Conservation (phyloP, 2,797 vertebrate species). For the Chrysocyon brachyurus region DNA sequence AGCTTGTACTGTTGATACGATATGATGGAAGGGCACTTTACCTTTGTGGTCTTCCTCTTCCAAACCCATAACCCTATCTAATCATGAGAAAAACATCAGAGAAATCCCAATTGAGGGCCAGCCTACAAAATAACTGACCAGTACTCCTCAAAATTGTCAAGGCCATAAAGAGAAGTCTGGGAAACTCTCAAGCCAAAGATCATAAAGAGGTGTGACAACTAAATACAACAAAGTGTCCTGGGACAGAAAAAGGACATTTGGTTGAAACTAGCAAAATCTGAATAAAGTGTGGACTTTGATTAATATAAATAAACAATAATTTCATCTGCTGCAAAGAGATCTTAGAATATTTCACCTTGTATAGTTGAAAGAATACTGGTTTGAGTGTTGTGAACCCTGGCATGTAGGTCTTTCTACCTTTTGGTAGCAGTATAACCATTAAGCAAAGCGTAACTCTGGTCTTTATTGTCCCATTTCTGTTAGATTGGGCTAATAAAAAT, state of each 20-base stretch:
- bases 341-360: slow-evolving; percentile 31
- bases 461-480: slow-evolving; percentile 45
- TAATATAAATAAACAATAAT: background rate
- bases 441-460: background rate
- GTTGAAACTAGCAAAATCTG: slow-evolving; percentile 9
- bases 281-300: background rate
- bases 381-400: background rate
- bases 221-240: background rate
- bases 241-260: background rate
- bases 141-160: background rate
- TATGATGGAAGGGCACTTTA: background rate
- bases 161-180: slow-evolving; percentile 37
- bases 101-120: background rate
- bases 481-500: slow-evolving; percentile 6
- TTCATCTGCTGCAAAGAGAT: background rate
- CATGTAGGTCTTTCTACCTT: background rate
- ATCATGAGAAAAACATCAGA: slow-evolving; percentile 3
- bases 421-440: slow-evolving; percentile 22
- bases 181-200: background rate
- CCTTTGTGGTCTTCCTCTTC: background rate
- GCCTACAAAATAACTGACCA: background rate
- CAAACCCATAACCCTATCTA: background rate
- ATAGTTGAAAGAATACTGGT: background rate
- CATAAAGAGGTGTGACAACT: background rate
- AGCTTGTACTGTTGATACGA: background rate